Percentiles rank a stretch among this genome's conserved stretches.
phyloP scores from a whole-genome alignment of 2,797 vertebrate genomes.

The Lacerta agilis region DNA sequence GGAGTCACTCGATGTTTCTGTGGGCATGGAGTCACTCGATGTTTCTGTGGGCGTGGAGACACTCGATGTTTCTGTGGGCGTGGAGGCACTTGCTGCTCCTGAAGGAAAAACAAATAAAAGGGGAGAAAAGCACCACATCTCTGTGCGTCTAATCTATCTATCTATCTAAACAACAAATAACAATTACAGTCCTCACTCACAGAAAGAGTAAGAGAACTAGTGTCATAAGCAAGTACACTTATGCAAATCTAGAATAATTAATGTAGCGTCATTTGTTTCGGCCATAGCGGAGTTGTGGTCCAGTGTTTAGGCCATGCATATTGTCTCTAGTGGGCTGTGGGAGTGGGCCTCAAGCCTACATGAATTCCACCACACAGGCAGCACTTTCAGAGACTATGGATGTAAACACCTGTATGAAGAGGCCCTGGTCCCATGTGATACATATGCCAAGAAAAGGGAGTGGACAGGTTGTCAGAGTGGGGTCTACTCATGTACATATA shows the following conservation, averaged over 20 bases:
- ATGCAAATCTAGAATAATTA: not conserved
- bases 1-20: no score
- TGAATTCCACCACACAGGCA: no score
- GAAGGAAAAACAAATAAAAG: not conserved
- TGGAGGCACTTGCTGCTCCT: not conserved
- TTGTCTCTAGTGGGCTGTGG: not conserved
- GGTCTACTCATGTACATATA: no score
- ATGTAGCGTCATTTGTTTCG: not conserved
- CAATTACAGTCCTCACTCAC: not conserved
- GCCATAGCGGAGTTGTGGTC: not conserved
- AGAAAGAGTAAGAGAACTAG: not conserved
- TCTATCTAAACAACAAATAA: not conserved
- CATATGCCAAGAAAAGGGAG: no score
- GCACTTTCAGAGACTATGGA: no score
- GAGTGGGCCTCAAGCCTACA: not conserved
- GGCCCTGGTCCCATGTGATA: no score
- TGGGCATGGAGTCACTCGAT: fast-evolving
- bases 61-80: not conserved
- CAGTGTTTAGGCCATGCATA: no score
- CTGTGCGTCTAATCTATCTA: not conserved
- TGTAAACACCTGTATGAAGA: no score
- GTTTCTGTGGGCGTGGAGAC: no score
- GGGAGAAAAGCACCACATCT: no score
- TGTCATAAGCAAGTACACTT: not conserved
- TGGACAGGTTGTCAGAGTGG: no score